Evolutionary conservation across 2,797 vertebrate genomes (phyloP), one percentile per base, ranked within the genome.

Genomic region (Botia almorhae): DNA sequence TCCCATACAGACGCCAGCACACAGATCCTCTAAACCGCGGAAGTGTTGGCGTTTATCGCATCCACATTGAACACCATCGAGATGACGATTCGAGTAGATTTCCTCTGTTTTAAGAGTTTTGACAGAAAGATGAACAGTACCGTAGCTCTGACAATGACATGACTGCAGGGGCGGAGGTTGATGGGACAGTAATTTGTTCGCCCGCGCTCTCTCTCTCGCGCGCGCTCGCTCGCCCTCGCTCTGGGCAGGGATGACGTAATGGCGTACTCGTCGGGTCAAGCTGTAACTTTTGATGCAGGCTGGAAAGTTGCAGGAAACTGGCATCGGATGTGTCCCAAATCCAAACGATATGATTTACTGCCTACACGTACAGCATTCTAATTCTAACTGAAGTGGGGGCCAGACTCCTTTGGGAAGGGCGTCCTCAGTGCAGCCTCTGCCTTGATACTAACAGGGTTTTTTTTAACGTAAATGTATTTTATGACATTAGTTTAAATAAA

Each of bases 1-100:
- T 94, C 92, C 92, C 92, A 90, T 91, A 87, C 91, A 92, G 91
- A 88, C 84, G 29, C 84, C 29, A 80, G 77, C 10, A 14, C 84
- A 84, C 78, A 1, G 87, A 83, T 55, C 16, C 48, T 55, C 83
- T 29, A 85, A 76, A 70, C 73, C 82, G 81, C 69, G 68, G 76
- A 86, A 85, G 76, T 70, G 71, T 69, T 71, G n/a, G 61, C 48
- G 67, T 76, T 75, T 50, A 72, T 55, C 69, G 70, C 19, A 53
- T 73, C 72, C 53, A 81, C 82, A 64, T 76, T 19, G 39, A 77
- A 67, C 23, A 21, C 13, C 48, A 33, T 23, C 21, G 55, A 51
- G 19, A 48, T 19, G 43, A 56, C 13, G 26, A 23, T 67, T 33
- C 51, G 29, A 19, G 14, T 33, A 21, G 21, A 43, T 60, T 19